Base-by-base conservation (phyloP, 2,888 invertebrate species). In the Cordilura impudica region DNA sequence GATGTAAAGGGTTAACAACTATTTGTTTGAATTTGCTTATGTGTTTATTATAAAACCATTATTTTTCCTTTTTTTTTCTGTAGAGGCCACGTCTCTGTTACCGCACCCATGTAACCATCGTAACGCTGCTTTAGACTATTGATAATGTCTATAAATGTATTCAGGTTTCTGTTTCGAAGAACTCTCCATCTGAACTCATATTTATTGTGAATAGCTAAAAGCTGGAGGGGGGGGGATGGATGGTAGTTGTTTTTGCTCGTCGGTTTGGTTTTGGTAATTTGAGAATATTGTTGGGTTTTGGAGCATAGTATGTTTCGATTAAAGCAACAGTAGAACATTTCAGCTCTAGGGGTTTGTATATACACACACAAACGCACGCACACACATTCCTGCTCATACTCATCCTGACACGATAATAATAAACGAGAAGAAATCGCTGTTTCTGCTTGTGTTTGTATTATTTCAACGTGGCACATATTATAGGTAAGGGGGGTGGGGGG, bases 81-180 rank as follows among this genome's bases (percentile, higher is more conserved):
- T n/a, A n/a, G n/a, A n/a, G n/a, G n/a, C 43, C 29, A 70, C 78
- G 71, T 8, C 75, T 35, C 66, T 79, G 70, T 21, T 71, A 79
- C 79, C 79, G 79, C 79, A 79, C 79, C 79, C 79, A 66, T 71
- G 66, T 75, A 71, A 51, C 75, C 61, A 79, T 51, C 39, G 75
- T 31, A 56, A 79, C 74, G 70, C 53, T 74, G 53, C 35, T 69
- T 43, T 66, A 18, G 53, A 26, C 51, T 19, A 47, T 43, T 26
- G 18, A 56, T 61, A 53, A 66, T 58, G 16, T 65, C 4, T 31
- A 19, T 56, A 29, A 16, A 51, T 54, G 10, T 43, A n/a, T n/a
- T 43, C 35, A 26, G 29, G 31, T 21, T 56, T 49, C 49, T 56
- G 39, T 45, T 14, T 49, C 56, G 51, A 14, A 31, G 21, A 35